Percentiles rank a stretch among this genome's conserved stretches.
Evolutionary conservation across 2,113 vertebrate species (phyloP).

Genomic region (Onychostruthus taczanowskii): DNA sequence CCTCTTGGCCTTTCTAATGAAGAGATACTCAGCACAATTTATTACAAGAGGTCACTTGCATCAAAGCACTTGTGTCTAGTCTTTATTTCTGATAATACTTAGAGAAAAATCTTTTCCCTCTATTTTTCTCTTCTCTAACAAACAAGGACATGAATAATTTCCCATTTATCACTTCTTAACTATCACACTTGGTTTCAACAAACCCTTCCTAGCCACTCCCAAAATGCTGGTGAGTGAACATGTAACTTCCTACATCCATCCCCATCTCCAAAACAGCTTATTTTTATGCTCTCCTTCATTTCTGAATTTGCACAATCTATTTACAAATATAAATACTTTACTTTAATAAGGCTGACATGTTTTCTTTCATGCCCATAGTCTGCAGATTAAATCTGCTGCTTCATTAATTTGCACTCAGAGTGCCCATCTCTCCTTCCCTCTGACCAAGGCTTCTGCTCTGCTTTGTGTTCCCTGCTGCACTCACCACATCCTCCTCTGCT

Average conservation of each 20-base stretch:
- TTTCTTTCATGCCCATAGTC: background rate
- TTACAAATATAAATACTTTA: background rate
- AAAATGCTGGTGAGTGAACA: background rate
- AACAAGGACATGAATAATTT: background rate
- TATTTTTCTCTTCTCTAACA: background rate
- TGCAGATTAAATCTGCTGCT: background rate
- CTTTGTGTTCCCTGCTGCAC: background rate
- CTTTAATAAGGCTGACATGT: background rate
- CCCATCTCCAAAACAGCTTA: background rate
- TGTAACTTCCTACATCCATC: background rate
- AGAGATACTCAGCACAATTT: background rate
- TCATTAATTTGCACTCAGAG: background rate
- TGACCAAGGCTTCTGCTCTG: background rate
- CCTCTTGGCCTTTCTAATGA: background rate
- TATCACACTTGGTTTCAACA: background rate
- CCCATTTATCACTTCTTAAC: background rate
- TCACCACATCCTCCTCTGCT: background rate
- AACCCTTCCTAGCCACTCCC: background rate
- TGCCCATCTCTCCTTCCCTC: accelerated
- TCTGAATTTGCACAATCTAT: background rate
- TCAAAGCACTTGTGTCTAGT: background rate
- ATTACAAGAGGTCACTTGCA: background rate
- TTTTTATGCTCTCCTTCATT: background rate
- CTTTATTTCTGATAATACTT: background rate
- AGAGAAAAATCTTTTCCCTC: background rate